phyloP scores from a whole-genome alignment of 92 coral and sea anemone species.

The Porites rus region DNA sequence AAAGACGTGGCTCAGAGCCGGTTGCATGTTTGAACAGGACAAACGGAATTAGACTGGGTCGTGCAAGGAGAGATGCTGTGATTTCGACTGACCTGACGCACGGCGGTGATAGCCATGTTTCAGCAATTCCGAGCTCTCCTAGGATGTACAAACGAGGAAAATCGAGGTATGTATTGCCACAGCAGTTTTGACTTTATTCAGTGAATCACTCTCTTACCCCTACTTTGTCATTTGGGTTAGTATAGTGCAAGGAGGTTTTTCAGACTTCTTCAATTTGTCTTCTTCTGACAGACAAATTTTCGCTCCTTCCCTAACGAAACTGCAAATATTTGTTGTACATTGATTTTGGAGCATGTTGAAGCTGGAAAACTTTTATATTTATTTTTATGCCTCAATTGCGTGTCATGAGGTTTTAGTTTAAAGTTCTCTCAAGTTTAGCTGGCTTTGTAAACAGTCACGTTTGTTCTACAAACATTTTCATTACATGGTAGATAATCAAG shows the following conservation, averaged over 20 bases:
- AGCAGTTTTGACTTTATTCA: neutral
- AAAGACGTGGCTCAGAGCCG: constrained; percentile 53
- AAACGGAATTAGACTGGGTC: constrained; percentile 17
- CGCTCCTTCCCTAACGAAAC: no score
- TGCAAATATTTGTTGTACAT: no score
- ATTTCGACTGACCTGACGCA: constrained; percentile 15
- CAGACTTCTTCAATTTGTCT: no score
- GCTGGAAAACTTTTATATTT: neutral
- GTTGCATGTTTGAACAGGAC: constrained; percentile 11
- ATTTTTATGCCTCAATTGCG: neutral
- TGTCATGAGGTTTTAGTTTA: constrained; percentile 6
- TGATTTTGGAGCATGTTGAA: neutral
- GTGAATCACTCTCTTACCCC: no score
- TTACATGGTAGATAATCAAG: neutral
- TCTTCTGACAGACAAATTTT: no score
- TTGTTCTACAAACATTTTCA: constrained; percentile 18
- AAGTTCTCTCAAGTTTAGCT: constrained; percentile 19
- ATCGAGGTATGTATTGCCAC: constrained; percentile 31
- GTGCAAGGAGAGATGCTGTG: constrained; percentile 31
- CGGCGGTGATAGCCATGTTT: neutral
- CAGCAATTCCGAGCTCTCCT: constrained; percentile 3
- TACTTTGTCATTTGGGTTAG: neutral
- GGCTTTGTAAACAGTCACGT: constrained; percentile 26
- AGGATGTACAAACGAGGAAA: constrained; percentile 26
- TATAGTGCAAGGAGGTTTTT: neutral